Percentiles rank a stretch among this genome's conserved stretches.
Evolutionary conservation across 2,888 invertebrate genomes (phyloP).

Genomic region (Sialis lutaria): DNA sequence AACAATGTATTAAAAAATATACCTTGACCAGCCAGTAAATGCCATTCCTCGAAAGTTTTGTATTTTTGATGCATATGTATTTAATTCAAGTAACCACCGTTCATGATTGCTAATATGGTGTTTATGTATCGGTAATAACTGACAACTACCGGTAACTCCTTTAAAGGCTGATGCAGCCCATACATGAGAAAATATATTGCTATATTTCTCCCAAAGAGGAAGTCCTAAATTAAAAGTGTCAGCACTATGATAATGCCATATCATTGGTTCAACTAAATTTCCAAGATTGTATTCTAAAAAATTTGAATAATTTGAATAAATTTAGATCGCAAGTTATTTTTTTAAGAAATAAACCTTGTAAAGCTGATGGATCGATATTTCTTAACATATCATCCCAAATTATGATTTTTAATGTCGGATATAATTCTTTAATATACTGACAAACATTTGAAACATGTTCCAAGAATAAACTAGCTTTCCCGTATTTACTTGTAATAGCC

Average conservation of each 20-base stretch:
- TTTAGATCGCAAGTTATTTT: not conserved
- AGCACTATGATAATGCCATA: constrained; percentile 46
- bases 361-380: constrained; percentile 30
- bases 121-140: constrained; percentile 45
- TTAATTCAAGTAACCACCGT: constrained; percentile 45
- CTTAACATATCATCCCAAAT: constrained; percentile 86
- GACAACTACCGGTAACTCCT: constrained; percentile 64
- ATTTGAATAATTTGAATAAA: constrained; percentile 3
- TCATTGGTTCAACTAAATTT: constrained; percentile 43
- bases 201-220: constrained; percentile 46
- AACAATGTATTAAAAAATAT: constrained; percentile 7
- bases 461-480: constrained; percentile 40
- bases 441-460: constrained; percentile 48
- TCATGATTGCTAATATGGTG: constrained; percentile 63
- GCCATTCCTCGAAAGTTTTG: constrained; percentile 42
- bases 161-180: constrained; percentile 76
- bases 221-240: constrained; percentile 33
- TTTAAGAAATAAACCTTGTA: constrained; percentile 29
- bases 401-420: constrained; percentile 45
- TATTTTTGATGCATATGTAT: constrained; percentile 28
- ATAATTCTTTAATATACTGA: constrained; percentile 36
- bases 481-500: constrained; percentile 28
- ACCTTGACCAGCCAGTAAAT: constrained; percentile 62
- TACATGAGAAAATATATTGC: constrained; percentile 44
- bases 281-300: constrained; percentile 39